Percentiles rank a stretch among this genome's conserved stretches.
Conservation (phyloP, 2,113 vertebrate species). For the Cyanoramphus novaezelandiae region DNA sequence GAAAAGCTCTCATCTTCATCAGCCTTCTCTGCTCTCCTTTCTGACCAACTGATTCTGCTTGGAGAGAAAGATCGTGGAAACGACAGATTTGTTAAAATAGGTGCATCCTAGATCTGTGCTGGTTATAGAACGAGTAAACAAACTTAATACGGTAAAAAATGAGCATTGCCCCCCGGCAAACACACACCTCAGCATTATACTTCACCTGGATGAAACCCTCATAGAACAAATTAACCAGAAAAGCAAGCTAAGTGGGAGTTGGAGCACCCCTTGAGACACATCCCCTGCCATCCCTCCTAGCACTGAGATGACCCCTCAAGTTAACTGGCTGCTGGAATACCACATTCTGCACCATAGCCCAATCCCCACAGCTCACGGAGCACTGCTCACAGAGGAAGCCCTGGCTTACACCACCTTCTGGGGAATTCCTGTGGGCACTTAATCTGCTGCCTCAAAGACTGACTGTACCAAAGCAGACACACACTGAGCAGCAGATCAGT, state of each 20-base stretch:
- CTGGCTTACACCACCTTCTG: fast-evolving
- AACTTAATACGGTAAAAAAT: neutral
- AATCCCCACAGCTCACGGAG: neutral
- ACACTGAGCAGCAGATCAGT: fast-evolving
- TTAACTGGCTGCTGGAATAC: neutral
- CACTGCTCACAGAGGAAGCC: neutral
- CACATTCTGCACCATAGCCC: neutral
- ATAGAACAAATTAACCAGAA: neutral
- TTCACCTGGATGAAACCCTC: neutral
- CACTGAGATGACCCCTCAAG: neutral
- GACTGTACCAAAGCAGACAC: neutral
- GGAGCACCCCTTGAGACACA: neutral
- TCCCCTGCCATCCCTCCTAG: neutral
- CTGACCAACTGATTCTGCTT: neutral
- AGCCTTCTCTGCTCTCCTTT: neutral
- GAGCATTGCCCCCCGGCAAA: neutral
- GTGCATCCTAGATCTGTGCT: neutral
- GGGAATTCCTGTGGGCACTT: neutral
- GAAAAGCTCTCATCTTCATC: neutral
- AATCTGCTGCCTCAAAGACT: neutral
- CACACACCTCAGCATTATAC: neutral
- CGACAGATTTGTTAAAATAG: neutral
- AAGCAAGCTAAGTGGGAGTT: neutral
- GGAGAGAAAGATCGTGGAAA: neutral
- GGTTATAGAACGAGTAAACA: neutral